Base-by-base conservation (phyloP, 2,888 invertebrate genomes). In the Limenitis camilla region DNA sequence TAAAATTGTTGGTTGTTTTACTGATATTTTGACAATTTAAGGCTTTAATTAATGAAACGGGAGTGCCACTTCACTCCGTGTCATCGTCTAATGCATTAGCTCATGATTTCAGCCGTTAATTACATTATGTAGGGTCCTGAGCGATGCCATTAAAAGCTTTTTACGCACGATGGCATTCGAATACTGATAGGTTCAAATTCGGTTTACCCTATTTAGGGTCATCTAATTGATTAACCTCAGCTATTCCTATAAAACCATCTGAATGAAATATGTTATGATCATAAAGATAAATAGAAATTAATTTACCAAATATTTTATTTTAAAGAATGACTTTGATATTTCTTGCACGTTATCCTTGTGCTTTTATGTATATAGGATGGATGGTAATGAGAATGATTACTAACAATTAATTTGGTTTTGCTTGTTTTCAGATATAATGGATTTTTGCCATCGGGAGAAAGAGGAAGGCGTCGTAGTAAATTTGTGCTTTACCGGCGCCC, bases 391-490 rank as follows among this genome's bases (percentile, higher is more conserved):
- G n/a, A n/a, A n/a, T n/a, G n/a, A n/a, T n/a, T n/a, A n/a, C n/a
- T n/a, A n/a, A n/a, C 8, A 35, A 35, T 8, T 9, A n/a, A 6
- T 6, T 40, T 8, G 0, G 27, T 46, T 30, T 6, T 19, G n/a
- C 7, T 43, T 49, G 5, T 27, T 62, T 70, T 4, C 74, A 96
- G 96, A 69, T 98, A 98, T 89, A 98, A 98, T 91, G 98, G 98
- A 65, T 93, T 92, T 75, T 90, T 97, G 69, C 96, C 96, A 61
- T 94, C 95, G 71, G 97, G 97, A 41, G 97, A 98, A 86, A 92
- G 96, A 67, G 97, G 98, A 10, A 90, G 98, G 55, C 92, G 96
- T 71, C 92, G 96, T 72, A 97, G 97, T 87, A 98, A 98, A 89
- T 98, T 98, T 85, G 92, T 96, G 61, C 88, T 98, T 58, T 93